phyloP scores from a whole-genome alignment of 2,797 vertebrate species.

The Melanotaenia nigrans region DNA sequence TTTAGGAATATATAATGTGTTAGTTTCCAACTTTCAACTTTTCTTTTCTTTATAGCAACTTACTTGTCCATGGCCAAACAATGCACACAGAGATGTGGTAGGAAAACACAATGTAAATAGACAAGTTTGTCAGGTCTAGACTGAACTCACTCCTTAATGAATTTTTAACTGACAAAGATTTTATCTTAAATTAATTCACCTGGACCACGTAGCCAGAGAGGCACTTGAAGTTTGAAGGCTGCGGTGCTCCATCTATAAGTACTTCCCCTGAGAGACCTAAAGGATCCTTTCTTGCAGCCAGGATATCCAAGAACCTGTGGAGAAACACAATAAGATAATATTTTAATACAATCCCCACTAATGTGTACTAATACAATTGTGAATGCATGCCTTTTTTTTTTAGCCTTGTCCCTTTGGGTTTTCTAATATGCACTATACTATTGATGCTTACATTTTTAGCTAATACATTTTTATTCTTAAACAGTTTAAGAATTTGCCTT shows the following conservation, averaged over 20 bases:
- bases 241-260: constrained; percentile 85
- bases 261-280: constrained; percentile 86
- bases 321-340: not conserved
- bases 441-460: no score
- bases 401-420: no score
- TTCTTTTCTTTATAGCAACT: not conserved
- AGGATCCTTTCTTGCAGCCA: constrained; percentile 88
- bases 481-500: no score
- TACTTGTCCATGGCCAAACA: not conserved
- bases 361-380: no score
- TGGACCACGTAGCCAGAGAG: constrained; percentile 89
- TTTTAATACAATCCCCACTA: no score
- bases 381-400: not conserved
- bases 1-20: not conserved
- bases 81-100: not conserved
- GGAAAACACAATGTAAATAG: not conserved
- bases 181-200: constrained; percentile 63
- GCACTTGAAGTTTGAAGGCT: constrained; percentile 88
- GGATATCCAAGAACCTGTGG: constrained; percentile 85
- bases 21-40: not conserved
- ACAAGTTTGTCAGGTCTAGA: not conserved
- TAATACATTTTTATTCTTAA: no score
- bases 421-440: no score
- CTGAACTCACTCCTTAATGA: not conserved
- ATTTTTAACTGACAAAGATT: no score